These are phyloP conservation scores for Procambarus virginalis DNA, from an alignment of 1,140 invertebrate species.

Conservation along the genomic window DNA sequence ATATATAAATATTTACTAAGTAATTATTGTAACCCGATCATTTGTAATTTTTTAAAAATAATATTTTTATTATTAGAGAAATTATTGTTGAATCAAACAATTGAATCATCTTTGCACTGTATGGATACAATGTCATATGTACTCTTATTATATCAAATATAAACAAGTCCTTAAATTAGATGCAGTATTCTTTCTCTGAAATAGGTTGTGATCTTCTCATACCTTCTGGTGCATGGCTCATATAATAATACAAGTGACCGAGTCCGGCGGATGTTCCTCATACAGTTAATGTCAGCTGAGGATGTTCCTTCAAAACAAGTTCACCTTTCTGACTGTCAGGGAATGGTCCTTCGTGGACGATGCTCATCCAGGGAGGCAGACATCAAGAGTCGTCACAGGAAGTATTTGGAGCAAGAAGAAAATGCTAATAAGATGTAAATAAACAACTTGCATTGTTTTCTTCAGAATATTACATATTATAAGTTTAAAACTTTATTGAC, in stretches of 20 bases:
- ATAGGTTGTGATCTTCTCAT: slow-evolving; percentile 79
- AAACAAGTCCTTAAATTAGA: no score
- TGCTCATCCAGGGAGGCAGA: slow-evolving; percentile 74
- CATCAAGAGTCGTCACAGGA: slow-evolving; percentile 71
- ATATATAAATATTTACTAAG: no score
- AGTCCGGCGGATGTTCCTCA: slow-evolving; percentile 78
- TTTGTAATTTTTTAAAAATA: no score
- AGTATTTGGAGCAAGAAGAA: slow-evolving; percentile 15
- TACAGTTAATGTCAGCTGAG: slow-evolving; percentile 76
- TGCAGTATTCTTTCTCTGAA: not conserved
- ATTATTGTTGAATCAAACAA: no score
- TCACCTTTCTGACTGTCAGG: slow-evolving; percentile 77
- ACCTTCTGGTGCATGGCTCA: slow-evolving; percentile 79
- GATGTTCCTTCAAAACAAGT: slow-evolving; percentile 76
- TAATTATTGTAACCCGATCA: no score
- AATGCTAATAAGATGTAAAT: slow-evolving; percentile 18
- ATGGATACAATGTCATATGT: no score
- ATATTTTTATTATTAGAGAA: no score
- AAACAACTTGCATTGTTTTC: not conserved
- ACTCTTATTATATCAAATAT: no score
- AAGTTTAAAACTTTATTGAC: no score
- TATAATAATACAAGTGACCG: slow-evolving; percentile 77
- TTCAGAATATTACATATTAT: no score
- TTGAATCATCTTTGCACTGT: no score
- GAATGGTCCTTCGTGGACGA: slow-evolving; percentile 76